Conservation (phyloP, 2,113 vertebrate genomes). For the Pyrgilauda ruficollis region DNA sequence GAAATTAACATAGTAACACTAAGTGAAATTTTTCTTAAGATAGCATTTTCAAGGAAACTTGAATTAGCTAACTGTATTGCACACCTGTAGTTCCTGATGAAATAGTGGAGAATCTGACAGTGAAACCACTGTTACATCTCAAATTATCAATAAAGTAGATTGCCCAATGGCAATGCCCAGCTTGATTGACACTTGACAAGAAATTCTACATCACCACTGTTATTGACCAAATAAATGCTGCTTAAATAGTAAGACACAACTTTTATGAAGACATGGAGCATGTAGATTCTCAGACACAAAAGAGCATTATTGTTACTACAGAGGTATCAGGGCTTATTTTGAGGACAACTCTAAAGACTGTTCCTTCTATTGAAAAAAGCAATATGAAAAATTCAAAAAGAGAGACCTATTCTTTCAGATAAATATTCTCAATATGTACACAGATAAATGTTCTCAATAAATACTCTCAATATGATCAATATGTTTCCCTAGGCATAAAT, state of each 20-base stretch:
- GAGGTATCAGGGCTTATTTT: not conserved
- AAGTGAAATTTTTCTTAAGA: not conserved
- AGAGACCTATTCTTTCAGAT: not conserved
- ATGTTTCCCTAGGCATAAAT: not conserved
- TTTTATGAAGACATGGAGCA: not conserved
- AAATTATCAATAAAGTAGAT: not conserved
- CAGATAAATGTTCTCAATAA: not conserved
- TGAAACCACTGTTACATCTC: not conserved
- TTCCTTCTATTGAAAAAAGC: not conserved
- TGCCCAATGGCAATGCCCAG: not conserved
- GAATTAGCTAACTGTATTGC: not conserved
- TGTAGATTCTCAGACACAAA: not conserved
- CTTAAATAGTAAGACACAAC: not conserved
- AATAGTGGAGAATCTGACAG: not conserved
- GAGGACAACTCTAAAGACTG: not conserved
- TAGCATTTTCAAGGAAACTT: not conserved
- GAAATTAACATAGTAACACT: not conserved
- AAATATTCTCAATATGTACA: not conserved
- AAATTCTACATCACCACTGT: not conserved
- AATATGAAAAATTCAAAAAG: not conserved
- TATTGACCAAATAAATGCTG: not conserved
- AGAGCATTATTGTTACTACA: not conserved
- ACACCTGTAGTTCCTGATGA: not conserved
- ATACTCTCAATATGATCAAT: not conserved
- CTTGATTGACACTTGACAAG: not conserved